These are phyloP conservation scores for Pipistrellus pipistrellus DNA, from an alignment of 2,797 vertebrate species.

Conservation along the genomic window DNA sequence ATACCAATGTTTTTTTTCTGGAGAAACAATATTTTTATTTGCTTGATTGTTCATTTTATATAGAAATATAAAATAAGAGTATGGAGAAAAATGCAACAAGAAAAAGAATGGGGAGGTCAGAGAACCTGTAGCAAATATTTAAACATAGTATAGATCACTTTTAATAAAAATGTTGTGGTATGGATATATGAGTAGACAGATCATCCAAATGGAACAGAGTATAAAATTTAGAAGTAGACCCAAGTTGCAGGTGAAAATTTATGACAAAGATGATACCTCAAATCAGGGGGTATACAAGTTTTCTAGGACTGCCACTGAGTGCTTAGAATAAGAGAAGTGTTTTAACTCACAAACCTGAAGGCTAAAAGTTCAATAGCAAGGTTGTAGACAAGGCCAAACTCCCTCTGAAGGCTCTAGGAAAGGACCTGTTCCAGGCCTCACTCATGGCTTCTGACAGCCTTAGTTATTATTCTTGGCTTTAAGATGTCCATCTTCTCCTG, in stretches of 20 bases:
- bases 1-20: background rate
- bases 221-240: background rate
- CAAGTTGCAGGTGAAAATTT: background rate
- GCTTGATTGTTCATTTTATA: background rate
- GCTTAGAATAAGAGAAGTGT: background rate
- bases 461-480: too few relatives aligned
- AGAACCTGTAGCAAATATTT: background rate
- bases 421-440: too few relatives aligned
- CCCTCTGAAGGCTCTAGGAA: background rate
- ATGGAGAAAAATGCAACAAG: background rate
- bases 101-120: background rate
- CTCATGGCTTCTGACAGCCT: background rate
- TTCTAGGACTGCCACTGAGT: background rate
- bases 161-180: background rate
- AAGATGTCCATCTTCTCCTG: background rate
- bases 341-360: background rate
- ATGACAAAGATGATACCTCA: background rate
- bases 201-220: background rate
- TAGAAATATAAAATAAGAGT: background rate
- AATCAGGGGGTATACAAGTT: background rate
- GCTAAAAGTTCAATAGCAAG: background rate
- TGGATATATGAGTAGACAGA: background rate
- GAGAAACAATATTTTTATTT: background rate
- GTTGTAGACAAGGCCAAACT: accelerated
- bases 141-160: background rate